Percentiles rank a stretch among this genome's conserved stretches.
phyloP scores from a whole-genome alignment of 2,797 vertebrate species.

The Xenentodon cancila region DNA sequence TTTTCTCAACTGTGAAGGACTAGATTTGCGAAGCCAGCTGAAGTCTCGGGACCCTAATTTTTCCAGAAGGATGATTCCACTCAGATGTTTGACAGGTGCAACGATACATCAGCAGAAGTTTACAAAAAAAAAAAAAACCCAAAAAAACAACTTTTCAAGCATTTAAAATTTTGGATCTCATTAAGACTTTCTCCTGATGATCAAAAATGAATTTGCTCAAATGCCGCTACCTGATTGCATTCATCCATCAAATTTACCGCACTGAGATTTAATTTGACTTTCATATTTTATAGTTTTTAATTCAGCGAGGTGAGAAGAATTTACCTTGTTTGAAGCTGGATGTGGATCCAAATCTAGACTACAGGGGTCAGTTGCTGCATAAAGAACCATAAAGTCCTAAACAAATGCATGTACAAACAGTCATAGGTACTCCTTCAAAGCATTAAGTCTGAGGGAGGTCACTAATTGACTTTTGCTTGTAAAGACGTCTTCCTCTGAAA shows the following conservation, averaged over 20 bases:
- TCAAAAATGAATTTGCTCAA: background rate
- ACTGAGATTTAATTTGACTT: too few relatives aligned
- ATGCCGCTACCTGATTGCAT: background rate
- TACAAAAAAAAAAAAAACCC: conserved; percentile 2
- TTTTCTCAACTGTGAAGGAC: conserved; percentile 5
- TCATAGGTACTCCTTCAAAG: too few relatives aligned
- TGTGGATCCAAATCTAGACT: too few relatives aligned
- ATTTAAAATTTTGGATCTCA: background rate
- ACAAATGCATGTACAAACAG: too few relatives aligned
- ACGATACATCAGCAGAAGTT: background rate
- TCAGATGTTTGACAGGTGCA: background rate
- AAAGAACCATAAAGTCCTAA: too few relatives aligned
- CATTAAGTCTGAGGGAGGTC: too few relatives aligned
- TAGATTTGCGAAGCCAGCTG: conserved; percentile 2
- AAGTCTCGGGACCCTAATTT: conserved; percentile 12
- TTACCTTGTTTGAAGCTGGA: too few relatives aligned
- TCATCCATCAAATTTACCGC: background rate
- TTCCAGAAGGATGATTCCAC: conserved; percentile 8
- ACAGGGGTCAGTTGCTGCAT: too few relatives aligned
- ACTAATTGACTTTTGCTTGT: too few relatives aligned
- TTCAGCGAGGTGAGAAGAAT: too few relatives aligned
- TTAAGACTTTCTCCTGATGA: background rate
- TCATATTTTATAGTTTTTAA: too few relatives aligned
- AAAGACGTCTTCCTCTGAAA: too few relatives aligned
- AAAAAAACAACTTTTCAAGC: conserved; percentile 3